Evolutionary conservation across 1,140 invertebrate genomes (phyloP).

Genomic region (Batillaria attramentaria): DNA sequence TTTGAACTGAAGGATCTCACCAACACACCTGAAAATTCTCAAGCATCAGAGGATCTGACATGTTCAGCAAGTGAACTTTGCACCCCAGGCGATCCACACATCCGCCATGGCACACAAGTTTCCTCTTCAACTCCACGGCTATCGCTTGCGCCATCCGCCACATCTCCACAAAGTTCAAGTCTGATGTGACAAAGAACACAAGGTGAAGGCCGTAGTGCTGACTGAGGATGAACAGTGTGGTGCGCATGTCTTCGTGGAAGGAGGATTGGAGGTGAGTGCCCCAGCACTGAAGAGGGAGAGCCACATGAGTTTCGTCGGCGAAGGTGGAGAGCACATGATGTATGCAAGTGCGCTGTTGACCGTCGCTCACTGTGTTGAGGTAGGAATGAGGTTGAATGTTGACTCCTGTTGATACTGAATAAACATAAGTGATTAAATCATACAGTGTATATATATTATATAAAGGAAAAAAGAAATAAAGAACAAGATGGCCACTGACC

Average conservation of each 20-base stretch:
- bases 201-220: conserved; percentile 25
- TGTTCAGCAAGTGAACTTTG: conserved; percentile 47
- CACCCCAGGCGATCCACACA: conserved; percentile 58
- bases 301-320: conserved; percentile 35
- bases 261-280: conserved; percentile 20
- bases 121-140: conserved; percentile 43
- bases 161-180: conserved; percentile 9
- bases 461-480: not conserved
- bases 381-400: conserved; percentile 36
- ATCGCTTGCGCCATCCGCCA: conserved; percentile 35
- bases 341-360: conserved; percentile 7
- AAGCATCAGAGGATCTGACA: conserved; percentile 29
- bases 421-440: not conserved
- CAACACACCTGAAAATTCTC: conserved; percentile 37
- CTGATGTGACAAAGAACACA: conserved; percentile 11
- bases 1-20: too few species aligned
- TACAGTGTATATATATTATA: not conserved
- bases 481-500: too few species aligned
- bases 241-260: not conserved
- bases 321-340: conserved; percentile 29
- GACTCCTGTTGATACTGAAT: conserved; percentile 35
- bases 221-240: conserved; percentile 21
- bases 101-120: conserved; percentile 56
- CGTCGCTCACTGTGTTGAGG: conserved; percentile 18
- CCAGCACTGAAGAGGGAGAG: conserved; percentile 31